These are phyloP conservation scores for Eucera pruinosa DNA, from an alignment of 2,888 invertebrate species.

Conservation along the genomic window DNA sequence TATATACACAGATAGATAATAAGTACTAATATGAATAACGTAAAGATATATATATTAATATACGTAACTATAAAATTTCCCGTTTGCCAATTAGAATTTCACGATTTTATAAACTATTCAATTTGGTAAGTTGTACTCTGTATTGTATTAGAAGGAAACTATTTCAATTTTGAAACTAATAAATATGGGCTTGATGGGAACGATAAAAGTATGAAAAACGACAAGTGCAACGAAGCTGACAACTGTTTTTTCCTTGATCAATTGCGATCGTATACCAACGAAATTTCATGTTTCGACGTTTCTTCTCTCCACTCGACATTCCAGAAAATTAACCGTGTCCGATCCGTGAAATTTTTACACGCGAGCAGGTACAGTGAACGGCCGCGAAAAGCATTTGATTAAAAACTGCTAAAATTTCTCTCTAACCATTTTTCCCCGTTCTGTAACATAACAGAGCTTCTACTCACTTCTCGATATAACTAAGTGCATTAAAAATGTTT, in stretches of 20 bases:
- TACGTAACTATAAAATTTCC: too few species aligned
- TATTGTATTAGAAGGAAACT: too few species aligned
- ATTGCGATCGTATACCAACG: background rate
- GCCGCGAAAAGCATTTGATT: constrained; percentile 26
- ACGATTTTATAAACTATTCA: too few species aligned
- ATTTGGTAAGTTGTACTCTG: too few species aligned
- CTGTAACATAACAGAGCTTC: constrained; percentile 24
- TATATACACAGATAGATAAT: too few species aligned
- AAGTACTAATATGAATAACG: too few species aligned
- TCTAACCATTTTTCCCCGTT: background rate
- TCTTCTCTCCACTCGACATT: background rate
- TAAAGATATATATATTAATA: too few species aligned
- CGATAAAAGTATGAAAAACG: background rate
- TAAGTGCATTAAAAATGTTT: constrained; percentile 20
- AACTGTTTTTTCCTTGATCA: background rate
- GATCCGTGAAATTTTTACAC: constrained; percentile 41
- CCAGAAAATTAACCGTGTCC: constrained; percentile 14
- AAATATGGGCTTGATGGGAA: background rate
- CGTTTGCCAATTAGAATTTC: too few species aligned
- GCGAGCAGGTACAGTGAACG: constrained; percentile 18
- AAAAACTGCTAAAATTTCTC: constrained; percentile 35
- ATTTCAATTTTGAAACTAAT: too few species aligned
- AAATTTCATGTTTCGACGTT: constrained; percentile 23
- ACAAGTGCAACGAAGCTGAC: background rate
- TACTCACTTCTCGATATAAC: background rate